A percentile compares a stretch with the other conserved stretches of the same genome.
These are phyloP conservation scores for Limnodromus scolopaceus DNA, from an alignment of 2,797 vertebrate genomes.

Conservation along the genomic window DNA sequence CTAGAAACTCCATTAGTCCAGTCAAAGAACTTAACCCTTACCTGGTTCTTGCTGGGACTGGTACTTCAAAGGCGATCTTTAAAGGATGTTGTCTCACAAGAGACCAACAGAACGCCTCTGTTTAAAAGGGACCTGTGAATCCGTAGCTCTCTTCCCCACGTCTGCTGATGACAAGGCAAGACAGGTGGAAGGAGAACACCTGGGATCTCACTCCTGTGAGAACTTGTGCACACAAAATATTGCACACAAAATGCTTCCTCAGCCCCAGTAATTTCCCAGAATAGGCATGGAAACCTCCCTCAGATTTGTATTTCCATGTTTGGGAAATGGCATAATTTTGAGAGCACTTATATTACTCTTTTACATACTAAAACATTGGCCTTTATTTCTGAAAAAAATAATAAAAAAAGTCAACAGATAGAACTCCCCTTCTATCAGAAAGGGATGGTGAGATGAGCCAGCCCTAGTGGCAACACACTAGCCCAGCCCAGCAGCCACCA, in stretches of 20 bases:
- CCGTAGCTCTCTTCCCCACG: fast-evolving
- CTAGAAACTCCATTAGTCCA: neutral
- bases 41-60: neutral
- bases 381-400: neutral
- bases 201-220: neutral
- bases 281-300: fast-evolving
- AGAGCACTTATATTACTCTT: neutral
- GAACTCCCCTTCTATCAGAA: neutral
- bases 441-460: neutral
- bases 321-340: neutral
- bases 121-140: neutral
- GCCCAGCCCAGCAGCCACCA: neutral
- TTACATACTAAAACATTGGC: neutral
- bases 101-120: neutral
- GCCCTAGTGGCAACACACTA: too few species aligned
- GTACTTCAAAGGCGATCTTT: neutral
- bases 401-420: neutral
- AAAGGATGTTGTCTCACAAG: neutral
- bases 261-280: neutral
- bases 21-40: neutral
- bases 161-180: neutral
- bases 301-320: neutral
- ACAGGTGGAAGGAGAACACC: neutral
- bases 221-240: neutral
- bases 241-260: neutral